These are phyloP conservation scores for Himalopsyche anomala DNA, from an alignment of 2,888 invertebrate genomes.

Conservation along the genomic window DNA sequence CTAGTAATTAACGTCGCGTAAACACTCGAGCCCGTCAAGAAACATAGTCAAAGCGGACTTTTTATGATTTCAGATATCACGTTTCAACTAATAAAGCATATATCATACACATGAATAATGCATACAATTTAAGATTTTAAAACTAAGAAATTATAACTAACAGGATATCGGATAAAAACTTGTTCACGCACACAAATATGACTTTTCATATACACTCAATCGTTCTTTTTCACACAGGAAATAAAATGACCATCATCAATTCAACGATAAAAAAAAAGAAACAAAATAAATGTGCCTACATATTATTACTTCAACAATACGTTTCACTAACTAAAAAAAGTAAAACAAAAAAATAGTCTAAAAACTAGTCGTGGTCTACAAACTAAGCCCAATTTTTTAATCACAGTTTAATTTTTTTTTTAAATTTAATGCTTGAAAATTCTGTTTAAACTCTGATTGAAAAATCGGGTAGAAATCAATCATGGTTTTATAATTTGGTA, in stretches of 20 bases:
- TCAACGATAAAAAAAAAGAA: neutral
- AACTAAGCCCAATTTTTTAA: slow-evolving; percentile 43
- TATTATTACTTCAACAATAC: slow-evolving; percentile 19
- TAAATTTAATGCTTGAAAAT: slow-evolving; percentile 18
- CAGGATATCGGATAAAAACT: slow-evolving; percentile 23
- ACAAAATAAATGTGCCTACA: neutral
- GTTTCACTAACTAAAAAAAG: neutral
- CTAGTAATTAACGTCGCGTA: too few relatives aligned
- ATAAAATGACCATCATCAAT: neutral
- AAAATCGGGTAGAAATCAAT: slow-evolving; percentile 42
- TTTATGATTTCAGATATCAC: slow-evolving; percentile 22
- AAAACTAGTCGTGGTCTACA: slow-evolving; percentile 11
- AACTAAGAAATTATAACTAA: slow-evolving; percentile 20
- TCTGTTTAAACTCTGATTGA: slow-evolving; percentile 36
- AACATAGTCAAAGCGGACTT: too few relatives aligned
- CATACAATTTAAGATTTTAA: neutral
- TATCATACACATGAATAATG: neutral
- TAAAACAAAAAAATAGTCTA: neutral
- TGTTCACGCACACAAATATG: neutral
- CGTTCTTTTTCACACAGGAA: neutral
- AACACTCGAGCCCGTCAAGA: too few relatives aligned
- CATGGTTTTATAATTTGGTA: slow-evolving; percentile 39
- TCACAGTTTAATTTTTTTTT: slow-evolving; percentile 41
- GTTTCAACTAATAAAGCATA: slow-evolving; percentile 2
- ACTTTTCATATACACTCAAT: neutral